Conservation (phyloP, 2,888 invertebrate species). For the Stomorhina lunata region DNA sequence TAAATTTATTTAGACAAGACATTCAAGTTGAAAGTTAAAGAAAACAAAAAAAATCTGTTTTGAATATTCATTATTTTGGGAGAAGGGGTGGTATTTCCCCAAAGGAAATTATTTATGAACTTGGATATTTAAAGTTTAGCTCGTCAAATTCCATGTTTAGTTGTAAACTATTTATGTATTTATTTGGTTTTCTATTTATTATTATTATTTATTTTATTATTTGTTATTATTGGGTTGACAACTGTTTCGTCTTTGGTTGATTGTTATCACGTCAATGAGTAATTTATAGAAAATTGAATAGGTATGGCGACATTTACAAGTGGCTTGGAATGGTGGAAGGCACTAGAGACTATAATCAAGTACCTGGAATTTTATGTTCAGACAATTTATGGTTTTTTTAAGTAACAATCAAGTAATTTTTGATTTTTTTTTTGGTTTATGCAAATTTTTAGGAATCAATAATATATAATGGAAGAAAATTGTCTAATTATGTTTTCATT, state of each 20-base stretch:
- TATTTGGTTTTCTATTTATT: not conserved
- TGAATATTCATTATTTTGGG: not conserved
- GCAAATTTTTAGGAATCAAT: not conserved
- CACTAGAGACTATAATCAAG: not conserved
- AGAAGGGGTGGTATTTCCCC: too few relatives aligned
- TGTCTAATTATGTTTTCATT: too few relatives aligned
- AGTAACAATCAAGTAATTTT: too few relatives aligned
- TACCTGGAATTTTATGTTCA: not conserved
- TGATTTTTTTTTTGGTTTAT: slow-evolving; percentile 4
- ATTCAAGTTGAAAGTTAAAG: not conserved
- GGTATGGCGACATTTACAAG: slow-evolving; percentile 10
- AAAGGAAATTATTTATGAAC: too few relatives aligned
- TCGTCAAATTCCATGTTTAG: not conserved
- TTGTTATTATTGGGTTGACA: slow-evolving; percentile 52
- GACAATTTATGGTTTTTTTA: not conserved
- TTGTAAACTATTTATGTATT: slow-evolving; percentile 36
- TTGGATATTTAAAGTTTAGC: not conserved
- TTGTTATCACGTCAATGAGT: slow-evolving; percentile 77
- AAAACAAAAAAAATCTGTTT: not conserved
- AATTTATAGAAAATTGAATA: slow-evolving; percentile 71
- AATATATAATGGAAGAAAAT: too few relatives aligned
- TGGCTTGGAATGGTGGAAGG: not conserved
- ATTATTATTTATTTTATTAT: not conserved
- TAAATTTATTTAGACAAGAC: slow-evolving; percentile 4
- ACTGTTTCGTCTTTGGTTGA: slow-evolving; percentile 51